Percentiles rank a stretch among this genome's conserved stretches.
Conservation (phyloP, 2,113 vertebrate genomes). For the Guaruba guarouba region DNA sequence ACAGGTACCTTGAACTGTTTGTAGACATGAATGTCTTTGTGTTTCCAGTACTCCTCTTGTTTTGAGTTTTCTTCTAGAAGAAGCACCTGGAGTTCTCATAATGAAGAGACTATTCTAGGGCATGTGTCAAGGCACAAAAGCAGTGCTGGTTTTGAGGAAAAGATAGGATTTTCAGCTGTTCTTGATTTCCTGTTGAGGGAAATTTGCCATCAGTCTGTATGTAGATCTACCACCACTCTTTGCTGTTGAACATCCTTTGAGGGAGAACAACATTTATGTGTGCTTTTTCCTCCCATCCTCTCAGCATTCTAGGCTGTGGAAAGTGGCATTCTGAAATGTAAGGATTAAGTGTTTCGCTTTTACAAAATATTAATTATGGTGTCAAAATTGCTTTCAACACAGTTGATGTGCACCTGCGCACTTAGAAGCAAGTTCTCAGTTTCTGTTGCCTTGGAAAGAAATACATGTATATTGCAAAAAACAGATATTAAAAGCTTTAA, state of each 20-base stretch:
- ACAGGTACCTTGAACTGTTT: not conserved
- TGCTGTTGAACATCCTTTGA: not conserved
- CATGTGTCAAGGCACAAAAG: not conserved
- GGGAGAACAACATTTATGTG: not conserved
- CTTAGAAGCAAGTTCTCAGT: not conserved
- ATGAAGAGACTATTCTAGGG: not conserved
- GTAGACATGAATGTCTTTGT: not conserved
- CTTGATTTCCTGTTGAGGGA: not conserved
- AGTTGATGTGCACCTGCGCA: accelerated
- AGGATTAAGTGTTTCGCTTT: not conserved
- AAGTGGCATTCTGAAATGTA: not conserved
- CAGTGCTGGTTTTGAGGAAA: not conserved
- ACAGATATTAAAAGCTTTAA: not conserved
- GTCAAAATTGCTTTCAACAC: not conserved
- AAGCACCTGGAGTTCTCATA: not conserved
- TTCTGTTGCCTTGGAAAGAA: not conserved
- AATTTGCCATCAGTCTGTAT: not conserved
- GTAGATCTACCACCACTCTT: not conserved
- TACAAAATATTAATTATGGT: not conserved
- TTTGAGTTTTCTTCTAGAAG: not conserved
- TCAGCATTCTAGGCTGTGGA: not conserved
- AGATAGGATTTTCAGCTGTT: not conserved
- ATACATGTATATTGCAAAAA: not conserved
- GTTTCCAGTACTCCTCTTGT: not conserved
- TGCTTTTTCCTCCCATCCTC: not conserved